phyloP scores from a whole-genome alignment of 2,113 vertebrate species.

The Oncorhynchus tshawytscha region DNA sequence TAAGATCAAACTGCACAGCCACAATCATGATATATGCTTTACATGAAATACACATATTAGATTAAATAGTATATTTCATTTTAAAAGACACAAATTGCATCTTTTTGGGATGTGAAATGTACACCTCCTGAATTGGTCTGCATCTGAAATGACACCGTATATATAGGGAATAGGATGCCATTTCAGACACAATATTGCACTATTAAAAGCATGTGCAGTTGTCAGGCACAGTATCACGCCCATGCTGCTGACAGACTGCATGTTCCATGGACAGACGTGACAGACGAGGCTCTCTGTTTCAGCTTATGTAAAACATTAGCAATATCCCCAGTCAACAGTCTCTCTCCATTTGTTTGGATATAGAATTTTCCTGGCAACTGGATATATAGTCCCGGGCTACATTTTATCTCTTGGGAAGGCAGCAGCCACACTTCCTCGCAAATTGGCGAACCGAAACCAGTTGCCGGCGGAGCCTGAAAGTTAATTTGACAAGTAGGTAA shows the following conservation, averaged over 20 bases:
- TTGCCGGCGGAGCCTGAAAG: conserved; percentile 47
- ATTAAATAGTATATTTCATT: too few relatives aligned
- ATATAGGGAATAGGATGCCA: not conserved
- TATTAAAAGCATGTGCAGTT: conserved; percentile 53
- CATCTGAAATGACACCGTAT: too few relatives aligned
- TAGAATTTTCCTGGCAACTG: conserved; percentile 61
- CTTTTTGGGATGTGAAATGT: conserved; percentile 37
- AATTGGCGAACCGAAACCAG: conserved; percentile 43
- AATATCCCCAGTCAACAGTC: conserved; percentile 63
- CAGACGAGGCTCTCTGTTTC: conserved; percentile 37
- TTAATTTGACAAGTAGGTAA: conserved; percentile 50
- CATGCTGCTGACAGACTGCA: conserved; percentile 32
- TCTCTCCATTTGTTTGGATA: conserved; percentile 58
- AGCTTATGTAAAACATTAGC: conserved; percentile 56
- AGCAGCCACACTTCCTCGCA: conserved; percentile 44
- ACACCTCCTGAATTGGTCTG: conserved; percentile 16
- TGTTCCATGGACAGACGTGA: conserved; percentile 17
- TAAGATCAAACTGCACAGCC: conserved; percentile 27
- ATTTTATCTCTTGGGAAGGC: conserved; percentile 41
- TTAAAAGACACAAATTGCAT: not conserved
- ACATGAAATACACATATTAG: conserved; percentile 11
- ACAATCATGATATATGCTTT: conserved; percentile 34
- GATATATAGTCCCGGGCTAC: conserved; percentile 43
- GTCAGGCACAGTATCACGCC: conserved; percentile 21
- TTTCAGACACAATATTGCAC: conserved; percentile 12